phyloP scores from a whole-genome alignment of 2,888 invertebrate species.

The Acronicta alni region DNA sequence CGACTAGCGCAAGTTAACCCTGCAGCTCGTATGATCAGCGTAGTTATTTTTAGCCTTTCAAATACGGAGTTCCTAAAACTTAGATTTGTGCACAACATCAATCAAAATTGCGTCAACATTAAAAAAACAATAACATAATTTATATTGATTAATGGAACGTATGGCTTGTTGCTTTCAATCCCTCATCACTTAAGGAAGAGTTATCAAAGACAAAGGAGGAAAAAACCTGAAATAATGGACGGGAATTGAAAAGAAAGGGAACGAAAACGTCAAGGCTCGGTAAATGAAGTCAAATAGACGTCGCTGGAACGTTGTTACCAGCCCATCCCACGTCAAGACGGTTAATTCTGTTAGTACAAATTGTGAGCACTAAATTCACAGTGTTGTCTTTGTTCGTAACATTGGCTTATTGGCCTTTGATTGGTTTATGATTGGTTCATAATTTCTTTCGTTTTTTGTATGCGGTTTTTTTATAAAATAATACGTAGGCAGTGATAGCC shows the following conservation, averaged over 20 bases:
- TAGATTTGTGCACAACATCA: too few species aligned
- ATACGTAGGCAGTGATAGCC: too few species aligned
- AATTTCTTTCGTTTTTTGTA: too few species aligned
- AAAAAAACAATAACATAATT: slow-evolving; percentile 11
- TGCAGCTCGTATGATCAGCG: too few species aligned
- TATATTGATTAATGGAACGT: slow-evolving; percentile 39
- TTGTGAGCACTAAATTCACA: slow-evolving; percentile 30
- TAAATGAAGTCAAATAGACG: slow-evolving; percentile 50
- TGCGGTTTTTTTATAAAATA: too few species aligned
- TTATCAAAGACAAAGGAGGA: slow-evolving; percentile 24
- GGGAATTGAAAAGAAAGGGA: slow-evolving; percentile 25
- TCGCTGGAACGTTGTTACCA: slow-evolving; percentile 32
- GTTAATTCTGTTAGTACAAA: slow-evolving; percentile 42
- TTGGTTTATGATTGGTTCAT: background rate
- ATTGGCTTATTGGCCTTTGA: slow-evolving; percentile 9
- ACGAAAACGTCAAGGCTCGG: slow-evolving; percentile 21
- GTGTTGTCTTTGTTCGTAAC: slow-evolving; percentile 18
- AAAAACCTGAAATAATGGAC: slow-evolving; percentile 30
- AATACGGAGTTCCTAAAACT: too few species aligned
- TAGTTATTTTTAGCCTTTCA: too few species aligned
- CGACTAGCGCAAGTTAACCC: too few species aligned
- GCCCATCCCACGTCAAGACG: slow-evolving; percentile 23
- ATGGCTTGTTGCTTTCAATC: slow-evolving; percentile 26
- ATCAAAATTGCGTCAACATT: too few species aligned
- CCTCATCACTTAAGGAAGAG: slow-evolving; percentile 33